A percentile compares a stretch with the other conserved stretches of the same genome.
phyloP scores from a whole-genome alignment of 2,888 invertebrate genomes.

The Macrophya alboannulata region DNA sequence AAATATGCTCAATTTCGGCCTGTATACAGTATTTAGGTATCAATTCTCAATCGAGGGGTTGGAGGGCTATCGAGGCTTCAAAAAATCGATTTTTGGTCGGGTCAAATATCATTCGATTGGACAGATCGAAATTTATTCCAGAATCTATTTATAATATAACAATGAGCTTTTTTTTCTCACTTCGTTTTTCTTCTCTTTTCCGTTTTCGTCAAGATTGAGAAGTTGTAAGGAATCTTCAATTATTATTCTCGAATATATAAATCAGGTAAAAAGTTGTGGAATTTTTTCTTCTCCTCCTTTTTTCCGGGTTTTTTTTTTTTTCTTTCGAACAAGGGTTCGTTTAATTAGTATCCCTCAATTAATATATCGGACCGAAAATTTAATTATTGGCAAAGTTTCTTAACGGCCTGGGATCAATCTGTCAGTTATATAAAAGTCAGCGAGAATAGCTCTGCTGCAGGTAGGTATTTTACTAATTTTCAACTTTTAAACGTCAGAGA shows the following conservation, averaged over 20 bases:
- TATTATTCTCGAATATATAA: not conserved
- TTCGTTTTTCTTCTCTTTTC: not conserved
- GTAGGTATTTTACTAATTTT: constrained; percentile 34
- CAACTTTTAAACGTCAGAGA: constrained; percentile 13
- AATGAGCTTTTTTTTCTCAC: not conserved
- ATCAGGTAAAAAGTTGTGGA: not conserved
- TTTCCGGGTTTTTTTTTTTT: not conserved
- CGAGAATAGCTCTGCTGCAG: not conserved
- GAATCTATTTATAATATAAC: not conserved
- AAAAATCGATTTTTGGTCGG: too few relatives aligned
- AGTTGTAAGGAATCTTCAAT: not conserved
- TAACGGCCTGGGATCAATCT: constrained; percentile 49
- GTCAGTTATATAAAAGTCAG: constrained; percentile 15
- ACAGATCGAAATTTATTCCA: not conserved
- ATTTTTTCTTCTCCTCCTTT: not conserved
- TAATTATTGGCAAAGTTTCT: constrained; percentile 49
- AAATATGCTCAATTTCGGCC: not conserved
- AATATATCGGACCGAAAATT: constrained; percentile 52
- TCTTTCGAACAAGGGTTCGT: constrained; percentile 4
- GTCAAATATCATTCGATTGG: constrained; percentile 10
- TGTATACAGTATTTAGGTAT: not conserved
- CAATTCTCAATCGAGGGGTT: not conserved
- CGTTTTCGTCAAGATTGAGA: not conserved
- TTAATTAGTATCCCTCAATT: constrained; percentile 54
- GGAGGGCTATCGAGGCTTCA: too few relatives aligned